Conservation (phyloP, 2,113 vertebrate genomes). For the Nerophis lumbriciformis region DNA sequence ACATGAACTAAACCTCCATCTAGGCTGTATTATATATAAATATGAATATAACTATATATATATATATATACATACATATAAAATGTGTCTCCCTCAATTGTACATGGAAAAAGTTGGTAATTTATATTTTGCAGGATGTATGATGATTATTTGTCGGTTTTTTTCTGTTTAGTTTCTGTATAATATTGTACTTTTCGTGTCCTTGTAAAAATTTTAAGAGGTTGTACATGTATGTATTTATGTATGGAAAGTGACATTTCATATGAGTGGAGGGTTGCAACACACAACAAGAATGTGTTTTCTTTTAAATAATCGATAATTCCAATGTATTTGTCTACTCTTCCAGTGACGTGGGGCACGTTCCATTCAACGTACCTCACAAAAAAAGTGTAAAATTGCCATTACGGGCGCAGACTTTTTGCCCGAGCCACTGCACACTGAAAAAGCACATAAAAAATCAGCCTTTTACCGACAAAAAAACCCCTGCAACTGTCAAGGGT, state of each 20-base stretch:
- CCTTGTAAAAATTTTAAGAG: slow-evolving; percentile 13
- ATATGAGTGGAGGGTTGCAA: not conserved
- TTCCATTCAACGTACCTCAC: no score
- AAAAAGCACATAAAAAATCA: slow-evolving; percentile 64
- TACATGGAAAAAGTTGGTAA: slow-evolving; percentile 66
- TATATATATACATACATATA: slow-evolving; percentile 42
- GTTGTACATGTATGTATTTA: slow-evolving; percentile 79
- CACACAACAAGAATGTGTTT: no score
- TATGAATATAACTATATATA: no score
- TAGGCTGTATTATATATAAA: slow-evolving; percentile 67
- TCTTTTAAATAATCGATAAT: no score
- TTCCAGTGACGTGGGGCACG: no score
- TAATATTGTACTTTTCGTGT: slow-evolving; percentile 58
- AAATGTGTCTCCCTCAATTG: slow-evolving; percentile 24
- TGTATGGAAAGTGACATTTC: slow-evolving; percentile 58
- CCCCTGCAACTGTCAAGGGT: slow-evolving; percentile 36
- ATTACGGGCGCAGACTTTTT: no score
- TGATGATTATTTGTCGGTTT: slow-evolving; percentile 56
- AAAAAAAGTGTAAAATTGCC: no score
- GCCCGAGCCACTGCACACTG: not conserved
- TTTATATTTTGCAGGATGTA: slow-evolving; percentile 69
- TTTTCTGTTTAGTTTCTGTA: slow-evolving; percentile 56
- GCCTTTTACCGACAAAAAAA: slow-evolving; percentile 59
- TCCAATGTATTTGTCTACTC: no score
- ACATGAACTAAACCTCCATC: slow-evolving; percentile 65